A percentile compares a stretch with the other conserved stretches of the same genome.
phyloP scores from a whole-genome alignment of 1,140 invertebrate genomes.

The Bombyx mori region DNA sequence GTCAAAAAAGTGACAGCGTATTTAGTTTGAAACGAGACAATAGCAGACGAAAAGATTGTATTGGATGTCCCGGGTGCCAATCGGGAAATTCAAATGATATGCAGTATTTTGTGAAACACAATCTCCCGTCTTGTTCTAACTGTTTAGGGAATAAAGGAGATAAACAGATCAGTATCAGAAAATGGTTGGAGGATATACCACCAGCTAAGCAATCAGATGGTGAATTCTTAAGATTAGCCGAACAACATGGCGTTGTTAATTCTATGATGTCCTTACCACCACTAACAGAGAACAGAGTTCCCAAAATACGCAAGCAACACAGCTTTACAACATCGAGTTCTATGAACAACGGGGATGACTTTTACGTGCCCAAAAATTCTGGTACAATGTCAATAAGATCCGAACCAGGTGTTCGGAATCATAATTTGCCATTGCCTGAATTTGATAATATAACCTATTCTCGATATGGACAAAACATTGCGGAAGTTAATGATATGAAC shows the following conservation, averaged over 20 bases:
- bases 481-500: constrained; percentile 37
- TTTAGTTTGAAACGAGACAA: constrained; percentile 74
- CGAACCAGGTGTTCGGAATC: constrained; percentile 52
- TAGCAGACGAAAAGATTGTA: constrained; percentile 71
- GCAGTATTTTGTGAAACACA: constrained; percentile 53
- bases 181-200: constrained; percentile 85
- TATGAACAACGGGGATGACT: constrained; percentile 27
- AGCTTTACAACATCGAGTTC: constrained; percentile 37
- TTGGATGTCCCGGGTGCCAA: constrained; percentile 78
- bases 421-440: constrained; percentile 55
- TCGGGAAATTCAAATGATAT: constrained; percentile 46
- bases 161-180: constrained; percentile 80
- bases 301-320: constrained; percentile 46
- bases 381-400: constrained; percentile 56
- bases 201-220: constrained; percentile 49
- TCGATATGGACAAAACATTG: constrained; percentile 35
- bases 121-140: constrained; percentile 63
- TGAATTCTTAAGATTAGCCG: constrained; percentile 26
- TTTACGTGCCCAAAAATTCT: constrained; percentile 30
- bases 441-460: constrained; percentile 29
- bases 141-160: constrained; percentile 73
- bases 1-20: constrained; percentile 69
- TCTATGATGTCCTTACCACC: constrained; percentile 45
- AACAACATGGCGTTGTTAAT: constrained; percentile 40
- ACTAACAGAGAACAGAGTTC: constrained; percentile 21